Base-by-base conservation (phyloP, 2,797 vertebrate genomes). In the Acanthurus tractus region DNA sequence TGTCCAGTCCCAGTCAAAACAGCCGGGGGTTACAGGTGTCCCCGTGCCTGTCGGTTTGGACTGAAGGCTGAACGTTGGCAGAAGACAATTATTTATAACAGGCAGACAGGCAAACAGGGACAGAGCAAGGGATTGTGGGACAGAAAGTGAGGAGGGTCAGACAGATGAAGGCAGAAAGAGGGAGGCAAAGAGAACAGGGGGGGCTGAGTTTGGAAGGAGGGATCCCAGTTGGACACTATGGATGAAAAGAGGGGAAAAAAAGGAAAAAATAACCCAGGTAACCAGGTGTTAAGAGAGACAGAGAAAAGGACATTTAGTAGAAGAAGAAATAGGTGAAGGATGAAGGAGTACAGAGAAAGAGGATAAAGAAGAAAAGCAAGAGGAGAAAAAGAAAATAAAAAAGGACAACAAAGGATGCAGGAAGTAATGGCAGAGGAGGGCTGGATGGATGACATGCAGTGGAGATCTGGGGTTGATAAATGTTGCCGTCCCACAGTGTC, bases 91-190 rank as follows among this genome's bases (percentile, higher is more conserved):
- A 75, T 81, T 82, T 76, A n/a, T 63, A 77, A 78, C 64, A 84
- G 56, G 48, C 82, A 89, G 78, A 82, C 75, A 57, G 79, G 73
- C 65, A 82, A 61, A 80, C 25, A 1, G 71, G 85, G 82, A 82
- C 77, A 77, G 20, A 36, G 74, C 0, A 12, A 72, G 66, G 29
- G 53, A 77, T 11, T 18, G 38, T 22, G 18, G 40, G 76, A 66
- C 20, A 42, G 58, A 2, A 50, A 40, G 57, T 59, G 56, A 82
- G 13, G 61, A 14, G 63, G 11, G 69, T 18, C 46, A 34, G 72
- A 69, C 53, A 49, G 57, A 78, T 49, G 15, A 34, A 55, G 57
- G 29, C 58, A 66, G 17, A 64, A 18, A 52, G 56, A 42, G 40
- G 52, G 44, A 65, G 25, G 8, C 22, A 61, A 34, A 38, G 11